phyloP scores from a whole-genome alignment of 1,140 invertebrate species.

The Camponotus vicinus region DNA sequence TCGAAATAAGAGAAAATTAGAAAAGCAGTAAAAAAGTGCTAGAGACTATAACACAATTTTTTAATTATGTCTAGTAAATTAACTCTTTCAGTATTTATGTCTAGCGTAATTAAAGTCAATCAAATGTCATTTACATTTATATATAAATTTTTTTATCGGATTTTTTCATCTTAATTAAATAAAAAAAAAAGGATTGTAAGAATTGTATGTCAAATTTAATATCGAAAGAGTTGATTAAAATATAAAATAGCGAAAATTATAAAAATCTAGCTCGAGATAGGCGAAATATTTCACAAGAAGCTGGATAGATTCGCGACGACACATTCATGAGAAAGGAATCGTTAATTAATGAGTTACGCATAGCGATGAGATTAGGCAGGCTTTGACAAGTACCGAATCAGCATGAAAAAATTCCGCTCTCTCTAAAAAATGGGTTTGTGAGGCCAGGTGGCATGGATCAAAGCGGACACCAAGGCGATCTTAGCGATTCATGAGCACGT shows the following conservation, averaged over 20 bases:
- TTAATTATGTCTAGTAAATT: background rate
- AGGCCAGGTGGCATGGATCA: conserved; percentile 95
- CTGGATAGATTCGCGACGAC: background rate
- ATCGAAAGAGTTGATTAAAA: conserved; percentile 20
- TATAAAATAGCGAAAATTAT: background rate
- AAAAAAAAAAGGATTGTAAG: background rate
- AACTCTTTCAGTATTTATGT: conserved; percentile 14
- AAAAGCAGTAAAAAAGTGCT: background rate
- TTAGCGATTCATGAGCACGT: conserved; percentile 96
- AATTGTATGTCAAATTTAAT: background rate
- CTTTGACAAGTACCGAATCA: conserved; percentile 5
- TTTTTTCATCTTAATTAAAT: background rate
- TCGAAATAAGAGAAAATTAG: background rate
- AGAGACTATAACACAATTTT: background rate
- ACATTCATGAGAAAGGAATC: background rate
- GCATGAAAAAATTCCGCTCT: conserved; percentile 18
- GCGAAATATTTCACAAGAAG: conserved; percentile 8
- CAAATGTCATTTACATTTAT: background rate
- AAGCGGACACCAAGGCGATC: conserved; percentile 96
- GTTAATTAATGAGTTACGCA: conserved; percentile 21
- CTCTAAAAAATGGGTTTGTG: conserved; percentile 75
- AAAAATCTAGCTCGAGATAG: background rate
- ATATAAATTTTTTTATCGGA: background rate
- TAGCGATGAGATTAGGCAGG: conserved; percentile 36
- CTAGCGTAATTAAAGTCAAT: background rate